phyloP scores from a whole-genome alignment of 2,113 vertebrate species.

The Lophochroa leadbeateri region DNA sequence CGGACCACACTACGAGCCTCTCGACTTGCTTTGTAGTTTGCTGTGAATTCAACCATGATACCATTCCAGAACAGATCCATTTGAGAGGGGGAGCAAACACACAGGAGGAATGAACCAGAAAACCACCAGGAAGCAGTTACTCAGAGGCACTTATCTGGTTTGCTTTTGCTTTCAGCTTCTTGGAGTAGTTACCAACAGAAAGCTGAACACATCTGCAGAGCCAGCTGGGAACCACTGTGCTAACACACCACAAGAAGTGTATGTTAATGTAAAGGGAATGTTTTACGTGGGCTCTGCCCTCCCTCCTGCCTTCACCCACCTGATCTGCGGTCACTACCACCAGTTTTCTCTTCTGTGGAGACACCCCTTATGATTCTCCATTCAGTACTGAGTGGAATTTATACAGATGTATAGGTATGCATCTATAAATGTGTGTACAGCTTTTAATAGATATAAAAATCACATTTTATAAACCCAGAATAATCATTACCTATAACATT shows the following conservation, averaged over 20 bases:
- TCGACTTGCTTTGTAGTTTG: not conserved
- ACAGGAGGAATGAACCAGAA: not conserved
- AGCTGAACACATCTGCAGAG: not conserved
- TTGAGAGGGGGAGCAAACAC: conserved; percentile 11
- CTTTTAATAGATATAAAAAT: not conserved
- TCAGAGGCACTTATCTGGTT: not conserved
- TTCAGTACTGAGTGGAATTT: not conserved
- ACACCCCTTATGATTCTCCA: not conserved
- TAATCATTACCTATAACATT: not conserved
- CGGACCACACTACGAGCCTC: conserved; percentile 39
- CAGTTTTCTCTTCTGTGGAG: not conserved
- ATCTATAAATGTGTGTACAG: not conserved
- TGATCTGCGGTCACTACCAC: not conserved
- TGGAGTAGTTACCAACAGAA: not conserved
- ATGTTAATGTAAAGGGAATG: not conserved
- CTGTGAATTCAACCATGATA: conserved; percentile 61
- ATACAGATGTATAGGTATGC: not conserved
- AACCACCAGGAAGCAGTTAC: not conserved
- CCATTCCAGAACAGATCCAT: conserved; percentile 43
- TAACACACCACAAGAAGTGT: not conserved
- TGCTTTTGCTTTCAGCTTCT: not conserved
- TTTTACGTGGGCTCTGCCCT: not conserved
- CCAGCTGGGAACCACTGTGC: not conserved
- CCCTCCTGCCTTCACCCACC: not conserved
- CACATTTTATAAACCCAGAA: not conserved